Percentiles rank a stretch among this genome's conserved stretches.
Evolutionary conservation across 2,888 invertebrate species (phyloP).

Genomic region (Homarus gammarus): DNA sequence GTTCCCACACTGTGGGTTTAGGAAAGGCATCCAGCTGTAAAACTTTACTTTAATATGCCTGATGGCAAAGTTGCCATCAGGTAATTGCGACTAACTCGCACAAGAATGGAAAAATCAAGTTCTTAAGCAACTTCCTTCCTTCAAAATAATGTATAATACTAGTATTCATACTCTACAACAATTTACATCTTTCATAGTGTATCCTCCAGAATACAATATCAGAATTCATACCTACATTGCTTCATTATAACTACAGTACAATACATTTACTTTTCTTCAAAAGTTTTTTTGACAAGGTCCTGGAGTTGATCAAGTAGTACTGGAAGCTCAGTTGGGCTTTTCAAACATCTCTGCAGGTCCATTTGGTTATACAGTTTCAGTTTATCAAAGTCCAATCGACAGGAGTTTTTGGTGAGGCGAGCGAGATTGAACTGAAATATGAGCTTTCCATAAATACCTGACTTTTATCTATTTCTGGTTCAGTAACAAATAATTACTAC

Average conservation of each 20-base stretch:
- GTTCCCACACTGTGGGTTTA: no score
- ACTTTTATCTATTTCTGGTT: not conserved
- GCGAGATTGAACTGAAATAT: slow-evolving; percentile 50
- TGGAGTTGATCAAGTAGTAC: not conserved
- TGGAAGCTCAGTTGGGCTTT: not conserved
- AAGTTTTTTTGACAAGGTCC: slow-evolving; percentile 6
- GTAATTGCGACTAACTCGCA: not conserved
- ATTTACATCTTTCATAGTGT: no score
- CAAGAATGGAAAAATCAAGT: no score
- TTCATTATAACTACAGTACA: not conserved
- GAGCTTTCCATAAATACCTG: not conserved
- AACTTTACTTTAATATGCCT: no score
- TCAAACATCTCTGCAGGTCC: slow-evolving; percentile 19
- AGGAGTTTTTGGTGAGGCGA: slow-evolving; percentile 57
- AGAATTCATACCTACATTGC: not conserved
- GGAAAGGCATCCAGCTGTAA: no score
- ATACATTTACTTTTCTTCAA: not conserved
- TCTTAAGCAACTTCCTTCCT: not conserved
- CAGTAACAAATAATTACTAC: not conserved
- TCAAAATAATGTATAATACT: not conserved
- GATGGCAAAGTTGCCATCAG: no score
- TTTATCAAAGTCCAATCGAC: slow-evolving; percentile 57
- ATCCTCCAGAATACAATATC: not conserved
- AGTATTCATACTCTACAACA: no score
- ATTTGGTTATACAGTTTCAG: slow-evolving; percentile 43